These are phyloP conservation scores for Odontothrips loti DNA, from an alignment of 2,888 invertebrate genomes.

Conservation along the genomic window DNA sequence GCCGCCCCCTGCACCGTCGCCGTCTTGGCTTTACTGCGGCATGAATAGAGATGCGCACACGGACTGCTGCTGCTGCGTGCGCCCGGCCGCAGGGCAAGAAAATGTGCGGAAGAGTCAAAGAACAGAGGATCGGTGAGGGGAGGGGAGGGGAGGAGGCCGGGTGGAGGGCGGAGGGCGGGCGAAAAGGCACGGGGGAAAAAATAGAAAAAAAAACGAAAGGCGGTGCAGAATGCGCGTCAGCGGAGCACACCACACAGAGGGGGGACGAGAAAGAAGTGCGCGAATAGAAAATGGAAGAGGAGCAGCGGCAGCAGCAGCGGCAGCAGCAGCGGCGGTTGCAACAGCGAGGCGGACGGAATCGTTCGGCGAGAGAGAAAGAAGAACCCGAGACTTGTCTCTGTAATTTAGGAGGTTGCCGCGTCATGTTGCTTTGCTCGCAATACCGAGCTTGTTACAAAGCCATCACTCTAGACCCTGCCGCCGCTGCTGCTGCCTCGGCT, in stretches of 20 bases:
- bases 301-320: not conserved
- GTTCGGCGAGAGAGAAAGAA: not conserved
- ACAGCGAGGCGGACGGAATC: not conserved
- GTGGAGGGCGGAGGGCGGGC: not conserved
- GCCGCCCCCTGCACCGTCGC: not conserved
- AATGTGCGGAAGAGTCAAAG: not conserved
- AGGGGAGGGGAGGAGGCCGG: not conserved
- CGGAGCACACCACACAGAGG: not conserved
- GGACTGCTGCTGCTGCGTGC: not conserved
- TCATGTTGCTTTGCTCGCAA: conserved; percentile 22
- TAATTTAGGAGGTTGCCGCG: conserved; percentile 26
- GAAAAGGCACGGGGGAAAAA: not conserved
- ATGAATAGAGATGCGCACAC: conserved; percentile 8
- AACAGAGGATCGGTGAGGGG: not conserved
- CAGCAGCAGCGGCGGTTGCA: no score
- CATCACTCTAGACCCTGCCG: not conserved
- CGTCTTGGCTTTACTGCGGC: not conserved
- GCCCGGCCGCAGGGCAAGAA: not conserved
- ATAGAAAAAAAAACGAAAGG: not conserved
- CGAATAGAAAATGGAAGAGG: conserved; percentile 5
- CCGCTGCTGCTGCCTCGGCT: not conserved
- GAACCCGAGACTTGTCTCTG: not conserved
- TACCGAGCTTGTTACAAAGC: conserved; percentile 24
- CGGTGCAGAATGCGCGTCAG: conserved; percentile 8
- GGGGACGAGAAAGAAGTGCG: not conserved